These are phyloP conservation scores for Poecilia gillii DNA, from an alignment of 2,797 vertebrate species.

Conservation along the genomic window DNA sequence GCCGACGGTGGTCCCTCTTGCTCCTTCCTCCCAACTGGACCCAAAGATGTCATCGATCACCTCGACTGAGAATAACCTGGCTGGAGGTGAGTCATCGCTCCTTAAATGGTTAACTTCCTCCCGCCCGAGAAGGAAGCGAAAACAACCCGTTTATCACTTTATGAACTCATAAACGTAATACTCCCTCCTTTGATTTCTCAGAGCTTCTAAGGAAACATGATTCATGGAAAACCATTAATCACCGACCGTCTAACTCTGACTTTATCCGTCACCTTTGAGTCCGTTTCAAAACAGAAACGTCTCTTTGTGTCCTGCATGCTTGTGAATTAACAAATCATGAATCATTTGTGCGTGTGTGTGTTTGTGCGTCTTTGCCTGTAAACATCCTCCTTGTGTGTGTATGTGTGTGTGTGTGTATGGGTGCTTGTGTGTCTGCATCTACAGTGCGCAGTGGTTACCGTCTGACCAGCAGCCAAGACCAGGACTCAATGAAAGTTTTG, in stretches of 20 bases:
- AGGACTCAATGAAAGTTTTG: constrained; percentile 92
- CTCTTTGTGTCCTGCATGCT: constrained; percentile 27
- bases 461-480: constrained; percentile 88
- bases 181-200: neutral
- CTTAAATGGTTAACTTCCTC: neutral
- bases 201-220: neutral
- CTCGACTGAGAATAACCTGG: constrained; percentile 74
- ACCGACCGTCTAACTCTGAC: constrained; percentile 46
- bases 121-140: too few species aligned
- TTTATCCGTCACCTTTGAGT: constrained; percentile 28
- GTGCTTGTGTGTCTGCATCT: constrained; percentile 39
- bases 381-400: constrained; percentile 7
- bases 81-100: constrained; percentile 69
- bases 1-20: constrained; percentile 84
- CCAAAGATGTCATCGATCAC: constrained; percentile 84
- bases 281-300: constrained; percentile 35
- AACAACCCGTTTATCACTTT: neutral
- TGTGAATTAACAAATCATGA: constrained; percentile 4
- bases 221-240: neutral
- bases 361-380: constrained; percentile 40
- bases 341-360: neutral
- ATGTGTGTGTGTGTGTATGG: constrained; percentile 28
- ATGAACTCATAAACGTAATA: neutral
- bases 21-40: constrained; percentile 85
- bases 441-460: constrained; percentile 91